phyloP scores from a whole-genome alignment of 2,113 vertebrate genomes.

The Chunga burmeisteri region DNA sequence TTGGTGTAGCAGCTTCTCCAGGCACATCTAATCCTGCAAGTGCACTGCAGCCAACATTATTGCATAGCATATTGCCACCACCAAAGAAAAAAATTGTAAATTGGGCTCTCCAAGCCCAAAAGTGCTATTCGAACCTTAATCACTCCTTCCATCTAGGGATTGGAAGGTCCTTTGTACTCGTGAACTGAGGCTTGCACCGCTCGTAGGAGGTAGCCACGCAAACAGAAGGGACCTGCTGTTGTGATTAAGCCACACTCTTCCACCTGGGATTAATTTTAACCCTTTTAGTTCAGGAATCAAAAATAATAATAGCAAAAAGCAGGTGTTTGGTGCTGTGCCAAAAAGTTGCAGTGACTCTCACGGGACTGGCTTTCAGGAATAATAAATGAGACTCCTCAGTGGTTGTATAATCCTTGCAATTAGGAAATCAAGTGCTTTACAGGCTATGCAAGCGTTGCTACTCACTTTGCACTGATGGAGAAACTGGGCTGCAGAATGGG shows the following conservation, averaged over 20 bases:
- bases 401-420: not conserved
- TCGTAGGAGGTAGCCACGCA: not conserved
- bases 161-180: not conserved
- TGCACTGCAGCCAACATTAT: not conserved
- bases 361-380: not conserved
- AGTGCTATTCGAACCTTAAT: not conserved
- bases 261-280: not conserved
- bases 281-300: not conserved
- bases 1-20: not conserved
- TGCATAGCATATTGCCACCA: accelerated
- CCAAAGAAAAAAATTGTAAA: not conserved
- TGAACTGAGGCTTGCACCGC: not conserved
- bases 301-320: not conserved
- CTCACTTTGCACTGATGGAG: not conserved
- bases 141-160: not conserved
- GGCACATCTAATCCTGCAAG: not conserved
- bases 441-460: too few relatives aligned
- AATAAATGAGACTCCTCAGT: not conserved
- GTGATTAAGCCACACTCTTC: not conserved
- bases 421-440: not conserved
- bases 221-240: not conserved
- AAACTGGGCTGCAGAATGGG: not conserved
- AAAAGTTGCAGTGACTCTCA: not conserved
- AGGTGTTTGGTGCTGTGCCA: not conserved
- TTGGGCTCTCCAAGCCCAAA: not conserved